Base-by-base conservation (phyloP, 2,797 vertebrate genomes). In the Enteromius radiatus region DNA sequence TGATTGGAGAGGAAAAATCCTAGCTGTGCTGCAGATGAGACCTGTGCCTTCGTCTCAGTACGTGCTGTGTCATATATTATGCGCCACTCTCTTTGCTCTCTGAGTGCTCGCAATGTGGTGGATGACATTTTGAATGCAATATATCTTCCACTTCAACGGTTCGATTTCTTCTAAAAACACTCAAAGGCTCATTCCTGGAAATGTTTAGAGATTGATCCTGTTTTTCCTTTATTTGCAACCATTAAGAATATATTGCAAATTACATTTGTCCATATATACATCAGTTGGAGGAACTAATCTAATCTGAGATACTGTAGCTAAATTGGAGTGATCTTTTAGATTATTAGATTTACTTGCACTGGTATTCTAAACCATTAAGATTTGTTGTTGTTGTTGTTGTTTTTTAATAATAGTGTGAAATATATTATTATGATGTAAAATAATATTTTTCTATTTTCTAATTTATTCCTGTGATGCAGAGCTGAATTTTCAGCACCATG, bases 41-140 rank as follows among this genome's bases (percentile, higher is more conserved):
- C 81, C 67, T 59, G 67, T 80, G 52, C 19, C 12, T n/a, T 38
- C 52, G 63, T 26, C 81, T 61, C 71, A 63, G 65, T 83, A 41
- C 47, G 47, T 85, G 85, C 78, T 75, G 43, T 83, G 80, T 84
- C 76, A 88, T 86, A 86, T 84, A 84, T 84, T 73, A 82, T 52
- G 52, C 12, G 14, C 4, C 61, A 28, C 36, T 59, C 43, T 75
- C 68, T 38, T 10, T 33, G 28, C 56, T 54, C 73, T 83, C 74
- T 64, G 15, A 38, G 61, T 36, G 41, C 76, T 43, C 43, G 21
- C 47, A 65, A 77, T 78, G 54, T 64, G 76, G 26, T 71, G 26
- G 74, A 78, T 85, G 81, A 76, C 75, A 83, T 86, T 80, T 63
- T 77, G 12, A 81, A 26, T n/a, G 61, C 59, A 81, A 85, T 84